phyloP scores from a whole-genome alignment of 1,140 invertebrate species.

The Stegodyphus dumicola region DNA sequence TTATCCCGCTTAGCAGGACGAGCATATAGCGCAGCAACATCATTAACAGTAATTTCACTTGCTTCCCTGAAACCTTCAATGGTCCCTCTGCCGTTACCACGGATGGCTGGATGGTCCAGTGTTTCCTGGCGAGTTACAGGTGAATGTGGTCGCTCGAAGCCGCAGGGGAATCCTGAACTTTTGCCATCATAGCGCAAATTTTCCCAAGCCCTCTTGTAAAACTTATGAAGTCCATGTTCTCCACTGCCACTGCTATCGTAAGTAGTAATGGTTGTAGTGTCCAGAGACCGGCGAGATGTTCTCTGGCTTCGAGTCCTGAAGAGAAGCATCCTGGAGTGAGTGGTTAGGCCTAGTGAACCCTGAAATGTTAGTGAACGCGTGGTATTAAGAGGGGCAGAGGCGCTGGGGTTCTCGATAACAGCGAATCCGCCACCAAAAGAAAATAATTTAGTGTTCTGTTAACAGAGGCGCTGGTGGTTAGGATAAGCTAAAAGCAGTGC shows the following conservation, averaged over 20 bases:
- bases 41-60: slow-evolving; percentile 83
- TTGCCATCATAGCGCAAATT: slow-evolving; percentile 73
- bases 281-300: slow-evolving; percentile 65
- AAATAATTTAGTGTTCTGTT: slow-evolving; percentile 13
- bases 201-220: slow-evolving; percentile 91
- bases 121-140: slow-evolving; percentile 76
- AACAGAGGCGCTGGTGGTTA: slow-evolving; percentile 30
- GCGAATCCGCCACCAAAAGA: slow-evolving; percentile 30
- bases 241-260: slow-evolving; percentile 77
- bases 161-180: not conserved
- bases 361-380: slow-evolving; percentile 77
- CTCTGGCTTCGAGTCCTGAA: slow-evolving; percentile 64
- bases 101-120: slow-evolving; percentile 74
- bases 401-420: slow-evolving; percentile 32
- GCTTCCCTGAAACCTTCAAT: slow-evolving; percentile 79
- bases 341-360: slow-evolving; percentile 73
- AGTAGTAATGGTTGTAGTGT: slow-evolving; percentile 67
- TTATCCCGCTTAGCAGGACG: slow-evolving; percentile 73
- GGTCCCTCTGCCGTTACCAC: slow-evolving; percentile 64
- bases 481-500: slow-evolving; percentile 14
- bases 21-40: slow-evolving; percentile 73
- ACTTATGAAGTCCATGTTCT: slow-evolving; percentile 82
- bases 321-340: slow-evolving; percentile 62
- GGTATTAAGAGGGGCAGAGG: slow-evolving; percentile 74
- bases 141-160: slow-evolving; percentile 14